These are phyloP conservation scores for Zonitis immaculata DNA, from an alignment of 2,888 invertebrate genomes.

Conservation along the genomic window DNA sequence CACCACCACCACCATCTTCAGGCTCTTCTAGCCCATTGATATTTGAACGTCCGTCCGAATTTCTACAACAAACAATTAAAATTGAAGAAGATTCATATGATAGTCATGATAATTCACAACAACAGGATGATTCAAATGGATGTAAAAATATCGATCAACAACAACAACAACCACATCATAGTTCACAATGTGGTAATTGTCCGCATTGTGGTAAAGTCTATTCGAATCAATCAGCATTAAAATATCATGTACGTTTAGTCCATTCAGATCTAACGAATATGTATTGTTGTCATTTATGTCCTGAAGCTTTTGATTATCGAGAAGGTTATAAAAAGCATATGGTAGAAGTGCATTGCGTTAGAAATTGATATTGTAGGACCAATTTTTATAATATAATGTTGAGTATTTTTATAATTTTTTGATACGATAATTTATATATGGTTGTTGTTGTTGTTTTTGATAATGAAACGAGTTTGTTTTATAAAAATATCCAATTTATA, in stretches of 20 bases:
- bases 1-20: slow-evolving; percentile 21
- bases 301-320: slow-evolving; percentile 63
- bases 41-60: slow-evolving; percentile 36
- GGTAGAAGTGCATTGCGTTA: slow-evolving; percentile 62
- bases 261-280: slow-evolving; percentile 65
- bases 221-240: slow-evolving; percentile 65
- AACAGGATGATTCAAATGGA: slow-evolving; percentile 7
- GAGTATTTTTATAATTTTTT: slow-evolving; percentile 20
- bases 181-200: slow-evolving; percentile 57
- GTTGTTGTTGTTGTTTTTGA: slow-evolving; percentile 6
- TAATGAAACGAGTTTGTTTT: background rate
- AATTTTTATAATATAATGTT: background rate
- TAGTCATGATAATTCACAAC: slow-evolving; percentile 6
- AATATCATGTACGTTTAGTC: slow-evolving; percentile 61
- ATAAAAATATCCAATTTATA: slow-evolving; percentile 13
- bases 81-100: slow-evolving; percentile 35
- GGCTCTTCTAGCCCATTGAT: slow-evolving; percentile 33
- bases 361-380: slow-evolving; percentile 51
- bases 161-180: slow-evolving; percentile 40
- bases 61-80: slow-evolving; percentile 36
- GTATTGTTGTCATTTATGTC: slow-evolving; percentile 65
- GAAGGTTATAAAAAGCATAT: slow-evolving; percentile 67
- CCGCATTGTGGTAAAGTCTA: slow-evolving; percentile 66
- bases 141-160: slow-evolving; percentile 15
- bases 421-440: slow-evolving; percentile 5